A percentile compares a stretch with the other conserved stretches of the same genome.
These are phyloP conservation scores for Drosophila gunungcola DNA, from an alignment of 1,140 invertebrate genomes.

Conservation along the genomic window DNA sequence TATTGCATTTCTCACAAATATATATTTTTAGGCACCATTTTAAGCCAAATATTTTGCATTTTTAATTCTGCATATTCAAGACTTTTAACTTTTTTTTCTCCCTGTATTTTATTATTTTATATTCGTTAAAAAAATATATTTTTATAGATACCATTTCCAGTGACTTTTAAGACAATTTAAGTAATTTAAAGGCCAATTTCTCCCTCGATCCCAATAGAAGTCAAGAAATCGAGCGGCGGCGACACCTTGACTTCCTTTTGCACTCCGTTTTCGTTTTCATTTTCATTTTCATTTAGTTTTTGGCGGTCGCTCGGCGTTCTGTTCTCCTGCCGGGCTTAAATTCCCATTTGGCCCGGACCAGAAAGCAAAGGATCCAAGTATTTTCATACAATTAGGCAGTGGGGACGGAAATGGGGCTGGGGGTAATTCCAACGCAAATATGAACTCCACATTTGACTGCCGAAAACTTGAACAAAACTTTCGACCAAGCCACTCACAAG, in stretches of 20 bases:
- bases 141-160: too few species aligned
- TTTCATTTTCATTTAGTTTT: constrained; percentile 28
- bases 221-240: constrained; percentile 4
- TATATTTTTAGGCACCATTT: too few species aligned
- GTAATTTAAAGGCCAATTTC: neutral
- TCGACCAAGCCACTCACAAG: constrained; percentile 37
- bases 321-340: constrained; percentile 41
- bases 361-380: constrained; percentile 62
- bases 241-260: constrained; percentile 32
- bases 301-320: neutral
- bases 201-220: neutral
- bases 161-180: too few species aligned
- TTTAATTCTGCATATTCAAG: too few species aligned
- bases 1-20: too few species aligned
- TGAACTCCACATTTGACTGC: constrained; percentile 62
- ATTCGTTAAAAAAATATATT: too few species aligned
- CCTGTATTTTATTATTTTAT: too few species aligned
- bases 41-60: too few species aligned
- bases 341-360: constrained; percentile 53
- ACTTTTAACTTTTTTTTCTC: too few species aligned
- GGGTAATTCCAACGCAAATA: constrained; percentile 45
- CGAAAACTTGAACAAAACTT: constrained; percentile 55
- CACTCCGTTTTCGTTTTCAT: constrained; percentile 9
- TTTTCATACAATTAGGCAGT: constrained; percentile 78
- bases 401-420: neutral